phyloP scores from a whole-genome alignment of 1,140 invertebrate genomes.

The Asbolus verrucosus region DNA sequence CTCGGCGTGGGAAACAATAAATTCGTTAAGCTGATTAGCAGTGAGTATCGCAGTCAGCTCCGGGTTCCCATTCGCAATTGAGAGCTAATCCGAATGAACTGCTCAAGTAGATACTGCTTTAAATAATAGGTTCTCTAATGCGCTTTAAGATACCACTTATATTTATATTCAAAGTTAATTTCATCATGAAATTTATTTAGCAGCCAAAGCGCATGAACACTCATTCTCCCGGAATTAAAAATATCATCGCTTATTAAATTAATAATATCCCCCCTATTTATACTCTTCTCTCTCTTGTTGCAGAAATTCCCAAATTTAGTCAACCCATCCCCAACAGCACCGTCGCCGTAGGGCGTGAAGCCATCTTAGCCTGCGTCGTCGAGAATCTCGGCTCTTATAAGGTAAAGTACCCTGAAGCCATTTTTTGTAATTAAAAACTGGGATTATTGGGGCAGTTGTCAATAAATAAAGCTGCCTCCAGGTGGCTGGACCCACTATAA shows the following conservation, averaged over 20 bases:
- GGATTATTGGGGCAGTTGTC: background rate
- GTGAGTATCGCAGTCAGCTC: slow-evolving; percentile 47
- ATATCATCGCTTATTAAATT: slow-evolving; percentile 13
- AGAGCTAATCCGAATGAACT: slow-evolving; percentile 53
- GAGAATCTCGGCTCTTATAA: slow-evolving; percentile 86
- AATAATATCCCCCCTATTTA: slow-evolving; percentile 33
- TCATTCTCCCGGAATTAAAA: background rate
- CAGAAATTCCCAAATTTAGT: slow-evolving; percentile 85
- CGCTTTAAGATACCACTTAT: slow-evolving; percentile 50
- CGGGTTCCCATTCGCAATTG: slow-evolving; percentile 49
- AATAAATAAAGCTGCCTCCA: slow-evolving; percentile 1
- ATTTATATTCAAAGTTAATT: slow-evolving; percentile 58
- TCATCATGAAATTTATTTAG: slow-evolving; percentile 52
- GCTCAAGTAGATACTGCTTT: slow-evolving; percentile 53
- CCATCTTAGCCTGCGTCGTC: slow-evolving; percentile 83
- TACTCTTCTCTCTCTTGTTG: slow-evolving; percentile 60
- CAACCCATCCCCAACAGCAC: slow-evolving; percentile 87
- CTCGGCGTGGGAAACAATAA: slow-evolving; percentile 50
- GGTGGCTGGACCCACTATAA: background rate
- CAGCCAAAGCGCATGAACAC: slow-evolving; percentile 5
- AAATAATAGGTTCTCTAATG: slow-evolving; percentile 51
- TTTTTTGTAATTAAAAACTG: slow-evolving; percentile 20
- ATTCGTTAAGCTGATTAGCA: slow-evolving; percentile 53
- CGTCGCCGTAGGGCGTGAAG: slow-evolving; percentile 84
- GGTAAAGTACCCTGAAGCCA: slow-evolving; percentile 69